phyloP scores from a whole-genome alignment of 2,888 invertebrate genomes.

The Lobophora halterata region DNA sequence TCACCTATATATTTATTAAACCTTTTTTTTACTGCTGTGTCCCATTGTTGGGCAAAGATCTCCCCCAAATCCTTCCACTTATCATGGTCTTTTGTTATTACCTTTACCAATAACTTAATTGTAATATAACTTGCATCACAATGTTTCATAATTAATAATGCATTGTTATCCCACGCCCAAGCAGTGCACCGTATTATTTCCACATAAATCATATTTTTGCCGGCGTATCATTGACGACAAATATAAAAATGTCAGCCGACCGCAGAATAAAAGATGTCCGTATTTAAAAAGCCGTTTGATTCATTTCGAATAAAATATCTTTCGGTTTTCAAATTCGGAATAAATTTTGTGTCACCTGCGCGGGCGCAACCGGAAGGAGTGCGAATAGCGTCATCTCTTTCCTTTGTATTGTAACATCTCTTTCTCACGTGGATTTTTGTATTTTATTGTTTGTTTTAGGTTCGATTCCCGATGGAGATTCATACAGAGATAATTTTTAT shows the following conservation, averaged over 20 bases:
- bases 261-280: conserved; percentile 74
- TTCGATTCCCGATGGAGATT: conserved; percentile 61
- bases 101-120: too few species aligned
- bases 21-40: too few species aligned
- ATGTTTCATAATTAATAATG: conserved; percentile 10
- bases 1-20: too few species aligned
- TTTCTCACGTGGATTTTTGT: conserved; percentile 29
- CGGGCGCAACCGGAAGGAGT: conserved; percentile 74
- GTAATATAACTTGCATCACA: too few species aligned
- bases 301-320: conserved; percentile 74
- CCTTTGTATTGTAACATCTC: conserved; percentile 30
- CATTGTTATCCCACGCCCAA: conserved; percentile 35
- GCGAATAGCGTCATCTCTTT: conserved; percentile 34
- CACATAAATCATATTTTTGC: conserved; percentile 74
- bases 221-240: conserved; percentile 66
- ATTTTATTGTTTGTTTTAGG: conserved; percentile 70
- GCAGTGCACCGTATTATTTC: conserved; percentile 67
- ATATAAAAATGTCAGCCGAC: conserved; percentile 77
- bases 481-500: conserved; percentile 71
- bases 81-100: too few species aligned
- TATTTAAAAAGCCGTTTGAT: conserved; percentile 79
- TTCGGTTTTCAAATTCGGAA: conserved; percentile 79
- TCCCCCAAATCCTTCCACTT: too few species aligned
- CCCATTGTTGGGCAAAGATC: too few species aligned
- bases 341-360: conserved; percentile 80